A percentile compares a stretch with the other conserved stretches of the same genome.
phyloP scores from a whole-genome alignment of 30 jellyfish, hydroid and myxozoan species.

The Hydractinia echinata region DNA sequence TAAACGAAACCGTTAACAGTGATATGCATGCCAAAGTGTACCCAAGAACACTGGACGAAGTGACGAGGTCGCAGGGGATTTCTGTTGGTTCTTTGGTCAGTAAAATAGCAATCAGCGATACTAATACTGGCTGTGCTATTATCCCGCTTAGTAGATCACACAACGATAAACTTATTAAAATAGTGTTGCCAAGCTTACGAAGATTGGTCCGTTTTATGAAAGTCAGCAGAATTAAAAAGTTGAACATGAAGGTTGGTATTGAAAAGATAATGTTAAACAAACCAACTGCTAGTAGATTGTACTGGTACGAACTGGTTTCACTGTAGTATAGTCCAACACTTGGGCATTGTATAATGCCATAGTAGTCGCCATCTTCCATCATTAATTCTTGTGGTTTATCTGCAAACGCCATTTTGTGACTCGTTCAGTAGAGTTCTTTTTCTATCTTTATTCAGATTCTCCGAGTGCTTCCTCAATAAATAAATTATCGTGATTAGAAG shows the following conservation, averaged over 20 bases:
- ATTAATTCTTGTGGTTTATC: too few relatives aligned
- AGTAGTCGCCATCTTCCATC: too few relatives aligned
- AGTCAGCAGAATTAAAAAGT: slow-evolving; percentile 44
- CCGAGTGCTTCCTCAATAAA: too few relatives aligned
- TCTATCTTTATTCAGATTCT: too few relatives aligned
- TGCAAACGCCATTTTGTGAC: too few relatives aligned
- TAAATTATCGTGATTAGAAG: too few relatives aligned
- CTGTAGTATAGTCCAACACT: too few relatives aligned
- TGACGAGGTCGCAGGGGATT: slow-evolving; percentile 35
- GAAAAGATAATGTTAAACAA: slow-evolving; percentile 28
- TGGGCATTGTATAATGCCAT: too few relatives aligned
- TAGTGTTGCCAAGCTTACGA: slow-evolving; percentile 31
- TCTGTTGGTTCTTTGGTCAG: slow-evolving; percentile 15
- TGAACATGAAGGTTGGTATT: slow-evolving; percentile 42
- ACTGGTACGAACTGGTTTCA: not conserved
- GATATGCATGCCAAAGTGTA: slow-evolving; percentile 60
- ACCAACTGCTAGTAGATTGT: slow-evolving; percentile 41
- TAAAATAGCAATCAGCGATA: slow-evolving; percentile 30
- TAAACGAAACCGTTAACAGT: slow-evolving; percentile 54
- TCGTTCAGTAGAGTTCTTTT: too few relatives aligned
- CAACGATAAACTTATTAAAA: slow-evolving; percentile 35
- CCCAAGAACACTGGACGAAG: slow-evolving; percentile 40
- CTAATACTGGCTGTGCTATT: slow-evolving; percentile 42
- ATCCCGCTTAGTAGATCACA: slow-evolving; percentile 53
- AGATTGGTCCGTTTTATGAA: slow-evolving; percentile 30